Evolutionary conservation across 2,797 vertebrate genomes (phyloP), one percentile per base, ranked within the genome.

Genomic region (Lagocephalus sceleratus): DNA sequence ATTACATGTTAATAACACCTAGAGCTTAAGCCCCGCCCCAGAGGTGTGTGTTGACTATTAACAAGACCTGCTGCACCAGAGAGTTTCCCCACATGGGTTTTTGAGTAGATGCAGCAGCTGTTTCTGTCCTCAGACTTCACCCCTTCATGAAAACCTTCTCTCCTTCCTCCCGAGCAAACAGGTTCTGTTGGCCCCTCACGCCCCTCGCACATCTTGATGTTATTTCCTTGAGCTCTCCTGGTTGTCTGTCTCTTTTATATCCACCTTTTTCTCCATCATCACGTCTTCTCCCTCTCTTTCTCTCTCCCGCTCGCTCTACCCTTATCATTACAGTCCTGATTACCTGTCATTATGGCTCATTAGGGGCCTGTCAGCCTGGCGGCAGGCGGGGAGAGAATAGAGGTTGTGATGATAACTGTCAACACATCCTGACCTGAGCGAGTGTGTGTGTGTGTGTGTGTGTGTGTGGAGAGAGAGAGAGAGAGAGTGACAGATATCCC

Each of bases 341-440:
- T 91, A 86, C 83, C 81, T 84, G 84, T 89, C 85, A 87, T 89
- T 86, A 88, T 82, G 81, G 66, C 82, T 87, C 78, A 85, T 90
- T 88, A 83, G 82, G 74, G 85, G 79, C 72, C 77, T 78, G 79
- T 86, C 76, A 87, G 72, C 59, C 62, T 86, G 89, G 83, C 79
- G 84, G 84, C 86, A 84, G 73, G 73, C 60, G 46, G 75, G 74
- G 68, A 74, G 62, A 42, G 41, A 53, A 38, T 40, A 46, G 51
- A 64, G 64, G 71, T 32, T 53, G 44, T 57, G 50, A 61, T 51
- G 53, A 9, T 75, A 77, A 68, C 80, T 87, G 81, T 87, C 83
- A 88, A 67, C 75, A 67, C 25, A 60, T 49, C 22, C 23, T 12
- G 16, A 43, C 52, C 23, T 54, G 46, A 25, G 44, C 32, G 22